Evolutionary conservation across 53 echinoderm and acorn worm genomes (phyloP), one percentile per base, ranked within the genome.

Genomic region (Patiria pectinifera): DNA sequence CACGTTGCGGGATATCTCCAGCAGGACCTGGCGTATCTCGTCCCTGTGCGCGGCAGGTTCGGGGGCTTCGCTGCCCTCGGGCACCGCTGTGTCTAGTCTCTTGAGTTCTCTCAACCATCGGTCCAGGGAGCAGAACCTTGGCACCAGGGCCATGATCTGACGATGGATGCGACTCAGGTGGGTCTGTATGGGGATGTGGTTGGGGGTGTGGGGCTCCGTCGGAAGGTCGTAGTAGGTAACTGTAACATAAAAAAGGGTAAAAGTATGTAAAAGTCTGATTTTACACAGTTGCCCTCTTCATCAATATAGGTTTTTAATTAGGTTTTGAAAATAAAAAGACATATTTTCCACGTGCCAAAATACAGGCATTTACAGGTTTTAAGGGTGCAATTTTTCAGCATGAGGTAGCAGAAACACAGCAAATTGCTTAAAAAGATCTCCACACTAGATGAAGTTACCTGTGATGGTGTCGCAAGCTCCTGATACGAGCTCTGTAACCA

Each of bases 91-190:
- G 16, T 94, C 94, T 25, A 91, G 72, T 12, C 71, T 77, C 76
- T 95, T 95, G 35, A 99, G 92, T 53, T 96, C 96, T 84, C 87
- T 91, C 43, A 96, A 86, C 96, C 99, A 97, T 11, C 91, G 92
- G 83, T 99, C 99, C 9, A 97, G 93, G 87, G 94, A 72, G 80
- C 95, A 94, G 93, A 93, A 99, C 11, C 97, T 82, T 0, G 97
- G 99, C 14, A 99, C 95, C 85, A 99, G 92, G 58, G 99, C 97
- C 45, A 99, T 91, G 61, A 99, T 89, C 92, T 99, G 97, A 7
- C 99, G 96, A 70, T 99, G 99, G 83, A 99, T 94, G 19, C 99
- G 95, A 48, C 94, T 97, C 58, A 99, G 82, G 62, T 99, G 99
- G 59, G 97, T 95, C 95, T 97, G 97, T 21, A 97, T 75, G 48